Conservation (phyloP, 2,888 invertebrate species). For the Lordiphosa andalusiaca region DNA sequence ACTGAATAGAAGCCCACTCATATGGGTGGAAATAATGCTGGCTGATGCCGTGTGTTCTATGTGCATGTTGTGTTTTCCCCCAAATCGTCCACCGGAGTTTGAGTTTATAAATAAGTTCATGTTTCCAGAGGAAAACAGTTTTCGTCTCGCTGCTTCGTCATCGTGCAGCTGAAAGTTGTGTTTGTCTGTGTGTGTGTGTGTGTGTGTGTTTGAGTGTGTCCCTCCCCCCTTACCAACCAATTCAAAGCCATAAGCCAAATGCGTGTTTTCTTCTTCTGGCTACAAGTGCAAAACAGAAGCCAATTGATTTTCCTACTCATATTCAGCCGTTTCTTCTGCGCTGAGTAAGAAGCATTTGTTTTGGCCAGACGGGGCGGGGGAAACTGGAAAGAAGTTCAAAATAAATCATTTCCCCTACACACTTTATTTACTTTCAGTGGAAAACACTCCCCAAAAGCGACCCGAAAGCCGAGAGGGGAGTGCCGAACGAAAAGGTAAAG, state of each 20-base stretch:
- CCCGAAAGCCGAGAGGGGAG: slow-evolving; percentile 80
- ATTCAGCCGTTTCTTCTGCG: slow-evolving; percentile 29
- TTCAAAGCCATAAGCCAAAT: slow-evolving; percentile 36
- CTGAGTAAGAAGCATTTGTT: slow-evolving; percentile 33
- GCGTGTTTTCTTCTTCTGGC: slow-evolving; percentile 56
- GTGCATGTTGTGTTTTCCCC: slow-evolving; percentile 38
- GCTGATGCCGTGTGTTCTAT: slow-evolving; percentile 60
- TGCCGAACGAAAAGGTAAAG: slow-evolving; percentile 78
- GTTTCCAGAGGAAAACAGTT: slow-evolving; percentile 69
- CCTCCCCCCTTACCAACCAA: slow-evolving; percentile 23
- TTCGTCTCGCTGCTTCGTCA: slow-evolving; percentile 53
- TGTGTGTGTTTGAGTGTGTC: slow-evolving; percentile 24
- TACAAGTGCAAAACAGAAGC: slow-evolving; percentile 66
- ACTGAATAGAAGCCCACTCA: slow-evolving; percentile 54
- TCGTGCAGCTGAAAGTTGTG: slow-evolving; percentile 56
- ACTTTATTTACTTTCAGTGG: slow-evolving; percentile 72
- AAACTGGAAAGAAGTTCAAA: slow-evolving; percentile 17
- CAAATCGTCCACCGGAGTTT: slow-evolving; percentile 67
- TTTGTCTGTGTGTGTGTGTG: slow-evolving; percentile 38
- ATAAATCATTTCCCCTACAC: slow-evolving; percentile 18
- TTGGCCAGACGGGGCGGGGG: background rate
- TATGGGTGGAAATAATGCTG: slow-evolving; percentile 60
- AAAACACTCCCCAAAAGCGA: slow-evolving; percentile 75
- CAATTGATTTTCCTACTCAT: slow-evolving; percentile 67
- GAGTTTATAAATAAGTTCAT: slow-evolving; percentile 76